Evolutionary conservation across 2,797 vertebrate species (phyloP).

Genomic region (Anas bernieri): DNA sequence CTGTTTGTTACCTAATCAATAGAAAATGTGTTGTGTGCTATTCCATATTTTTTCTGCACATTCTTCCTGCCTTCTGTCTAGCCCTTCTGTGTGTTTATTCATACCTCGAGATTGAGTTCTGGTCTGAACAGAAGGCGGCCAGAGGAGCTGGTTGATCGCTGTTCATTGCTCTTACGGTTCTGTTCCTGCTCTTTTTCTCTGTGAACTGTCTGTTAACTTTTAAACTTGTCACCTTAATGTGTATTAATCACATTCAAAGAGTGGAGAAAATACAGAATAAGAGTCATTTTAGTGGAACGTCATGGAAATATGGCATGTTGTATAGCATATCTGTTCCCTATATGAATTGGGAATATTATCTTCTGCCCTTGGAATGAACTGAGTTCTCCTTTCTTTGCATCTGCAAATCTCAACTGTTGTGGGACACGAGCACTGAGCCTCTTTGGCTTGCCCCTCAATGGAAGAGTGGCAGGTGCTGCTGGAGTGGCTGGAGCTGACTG

Average conservation of each 20-base stretch:
- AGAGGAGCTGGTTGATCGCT: background rate
- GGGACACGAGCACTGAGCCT: background rate
- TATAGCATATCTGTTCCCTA: background rate
- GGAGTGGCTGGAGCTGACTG: background rate
- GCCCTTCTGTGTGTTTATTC: background rate
- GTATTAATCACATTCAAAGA: background rate
- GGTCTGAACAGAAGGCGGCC: background rate
- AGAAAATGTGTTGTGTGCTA: background rate
- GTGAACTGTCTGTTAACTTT: background rate
- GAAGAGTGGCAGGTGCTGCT: background rate
- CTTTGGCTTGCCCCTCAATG: background rate
- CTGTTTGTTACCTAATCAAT: background rate
- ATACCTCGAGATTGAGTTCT: background rate
- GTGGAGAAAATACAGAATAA: background rate
- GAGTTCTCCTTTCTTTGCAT: background rate
- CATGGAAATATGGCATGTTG: background rate
- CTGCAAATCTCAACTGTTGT: background rate
- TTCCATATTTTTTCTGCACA: background rate
- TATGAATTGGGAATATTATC: background rate
- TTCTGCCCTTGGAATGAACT: background rate
- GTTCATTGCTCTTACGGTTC: background rate
- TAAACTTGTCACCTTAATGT: background rate
- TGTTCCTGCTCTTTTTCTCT: background rate
- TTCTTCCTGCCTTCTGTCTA: background rate
- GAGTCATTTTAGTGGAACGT: background rate